A percentile compares a stretch with the other conserved stretches of the same genome.
These are phyloP conservation scores for Phalacrocorax brasilianus DNA, from an alignment of 2,113 vertebrate genomes.

Conservation along the genomic window DNA sequence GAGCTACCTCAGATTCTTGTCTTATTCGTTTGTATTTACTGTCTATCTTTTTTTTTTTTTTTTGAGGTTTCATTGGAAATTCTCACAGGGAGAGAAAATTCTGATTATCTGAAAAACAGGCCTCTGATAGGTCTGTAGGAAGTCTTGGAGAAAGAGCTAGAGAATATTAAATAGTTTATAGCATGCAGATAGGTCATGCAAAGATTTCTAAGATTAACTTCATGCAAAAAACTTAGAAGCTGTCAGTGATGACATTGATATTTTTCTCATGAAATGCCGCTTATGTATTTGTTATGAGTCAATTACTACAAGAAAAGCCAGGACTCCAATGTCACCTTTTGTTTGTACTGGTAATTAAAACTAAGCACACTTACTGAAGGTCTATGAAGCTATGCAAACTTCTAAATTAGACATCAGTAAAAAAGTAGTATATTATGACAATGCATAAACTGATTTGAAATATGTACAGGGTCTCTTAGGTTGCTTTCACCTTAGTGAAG, in stretches of 20 bases:
- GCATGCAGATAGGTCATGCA: not conserved
- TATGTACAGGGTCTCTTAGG: not conserved
- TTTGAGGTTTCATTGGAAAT: not conserved
- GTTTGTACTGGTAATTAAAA: not conserved
- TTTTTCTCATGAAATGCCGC: not conserved
- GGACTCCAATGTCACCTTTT: not conserved
- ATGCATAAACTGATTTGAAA: not conserved
- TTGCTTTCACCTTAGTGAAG: not conserved
- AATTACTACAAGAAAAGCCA: not conserved
- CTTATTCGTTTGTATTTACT: not conserved
- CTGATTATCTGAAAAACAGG: not conserved
- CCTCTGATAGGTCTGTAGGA: not conserved
- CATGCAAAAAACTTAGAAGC: not conserved
- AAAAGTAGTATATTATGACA: not conserved
- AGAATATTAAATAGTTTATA: not conserved
- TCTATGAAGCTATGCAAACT: not conserved
- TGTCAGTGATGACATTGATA: not conserved
- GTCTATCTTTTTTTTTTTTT: not conserved
- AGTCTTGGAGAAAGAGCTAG: not conserved
- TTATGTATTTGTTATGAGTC: not conserved
- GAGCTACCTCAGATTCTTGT: not conserved
- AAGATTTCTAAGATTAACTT: not conserved
- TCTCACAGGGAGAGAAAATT: not conserved
- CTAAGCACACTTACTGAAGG: not conserved
- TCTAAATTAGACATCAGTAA: not conserved